Conservation (phyloP, 2,113 vertebrate genomes). For the Nothobranchius furzeri region DNA sequence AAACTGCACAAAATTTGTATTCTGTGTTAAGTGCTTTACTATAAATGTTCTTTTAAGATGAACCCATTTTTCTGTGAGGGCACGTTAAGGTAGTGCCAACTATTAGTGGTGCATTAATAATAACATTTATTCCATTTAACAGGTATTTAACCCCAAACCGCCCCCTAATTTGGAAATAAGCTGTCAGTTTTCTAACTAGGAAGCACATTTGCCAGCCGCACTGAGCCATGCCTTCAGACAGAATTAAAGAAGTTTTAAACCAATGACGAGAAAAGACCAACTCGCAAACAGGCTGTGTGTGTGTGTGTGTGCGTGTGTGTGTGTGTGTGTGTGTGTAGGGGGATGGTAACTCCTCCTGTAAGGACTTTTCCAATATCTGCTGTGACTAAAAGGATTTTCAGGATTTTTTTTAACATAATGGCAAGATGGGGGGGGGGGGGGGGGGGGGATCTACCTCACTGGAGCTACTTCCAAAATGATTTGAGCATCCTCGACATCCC, state of each 20-base stretch:
- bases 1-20: constrained; percentile 33
- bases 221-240: constrained; percentile 53
- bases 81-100: neutral
- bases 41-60: constrained; percentile 42
- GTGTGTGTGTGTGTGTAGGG: constrained; percentile 10
- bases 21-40: constrained; percentile 34
- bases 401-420: constrained; percentile 67
- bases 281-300: constrained; percentile 25
- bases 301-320: neutral
- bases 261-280: constrained; percentile 50
- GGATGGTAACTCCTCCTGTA: constrained; percentile 49
- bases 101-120: constrained; percentile 31
- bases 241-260: constrained; percentile 59
- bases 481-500: constrained; percentile 32
- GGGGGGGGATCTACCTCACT: constrained; percentile 53
- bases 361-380: constrained; percentile 67
- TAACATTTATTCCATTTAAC: constrained; percentile 19
- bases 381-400: constrained; percentile 79
- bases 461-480: constrained; percentile 62
- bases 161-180: constrained; percentile 32
- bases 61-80: constrained; percentile 34
- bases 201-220: constrained; percentile 30
- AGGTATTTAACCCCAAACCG: constrained; percentile 27
- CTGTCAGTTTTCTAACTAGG: constrained; percentile 30
- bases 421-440: constrained; percentile 20